Evolutionary conservation across 2,888 invertebrate genomes (phyloP).

Genomic region (Dendrolimus houi): DNA sequence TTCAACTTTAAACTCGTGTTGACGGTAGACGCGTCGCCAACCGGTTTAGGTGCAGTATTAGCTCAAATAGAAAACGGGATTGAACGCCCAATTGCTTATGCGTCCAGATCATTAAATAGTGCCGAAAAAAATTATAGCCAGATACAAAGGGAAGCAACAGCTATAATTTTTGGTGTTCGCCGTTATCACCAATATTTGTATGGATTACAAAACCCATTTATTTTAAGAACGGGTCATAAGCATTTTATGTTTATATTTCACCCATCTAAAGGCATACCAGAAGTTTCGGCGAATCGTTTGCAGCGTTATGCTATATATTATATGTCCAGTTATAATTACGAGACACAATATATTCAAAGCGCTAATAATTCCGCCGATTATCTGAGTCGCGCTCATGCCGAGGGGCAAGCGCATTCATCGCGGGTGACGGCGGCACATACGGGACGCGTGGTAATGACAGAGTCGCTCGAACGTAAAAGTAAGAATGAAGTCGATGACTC

Average conservation of each 20-base stretch:
- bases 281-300: conserved; percentile 8
- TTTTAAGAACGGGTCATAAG: conserved; percentile 12
- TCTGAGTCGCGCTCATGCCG: conserved; percentile 4
- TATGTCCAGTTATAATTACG: conserved; percentile 12
- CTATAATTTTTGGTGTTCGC: conserved; percentile 6
- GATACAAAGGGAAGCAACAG: not conserved
- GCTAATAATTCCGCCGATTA: conserved; percentile 4
- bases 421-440: too few species aligned
- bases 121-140: conserved; percentile 1
- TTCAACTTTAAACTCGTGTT: not conserved
- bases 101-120: conserved; percentile 3
- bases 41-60: not conserved
- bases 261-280: conserved; percentile 6
- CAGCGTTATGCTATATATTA: conserved; percentile 10
- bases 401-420: too few species aligned
- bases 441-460: too few species aligned
- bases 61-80: not conserved
- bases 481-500: too few species aligned
- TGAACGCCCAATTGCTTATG: conserved; percentile 6
- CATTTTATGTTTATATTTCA: conserved; percentile 11
- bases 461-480: too few species aligned
- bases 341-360: not conserved
- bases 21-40: not conserved
- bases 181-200: conserved; percentile 16
- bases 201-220: conserved; percentile 12